A percentile compares a stretch with the other conserved stretches of the same genome.
Conservation (phyloP, 2,113 vertebrate genomes). For the Bos indicus region DNA sequence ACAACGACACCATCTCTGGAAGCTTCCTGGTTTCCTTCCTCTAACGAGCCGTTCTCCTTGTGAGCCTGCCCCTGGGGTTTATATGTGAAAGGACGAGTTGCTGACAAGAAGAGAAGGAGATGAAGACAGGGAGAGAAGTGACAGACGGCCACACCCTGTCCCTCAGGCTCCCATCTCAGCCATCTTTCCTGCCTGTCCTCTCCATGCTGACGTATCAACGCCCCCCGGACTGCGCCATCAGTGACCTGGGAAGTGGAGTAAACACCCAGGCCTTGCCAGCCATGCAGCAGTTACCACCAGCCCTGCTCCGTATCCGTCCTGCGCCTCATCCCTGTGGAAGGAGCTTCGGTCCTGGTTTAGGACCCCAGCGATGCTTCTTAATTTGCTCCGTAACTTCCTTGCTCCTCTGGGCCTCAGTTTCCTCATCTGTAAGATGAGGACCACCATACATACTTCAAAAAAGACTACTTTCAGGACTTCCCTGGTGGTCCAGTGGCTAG, state of each 20-base stretch:
- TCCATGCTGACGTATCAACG: not conserved
- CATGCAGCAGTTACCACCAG: fast-evolving
- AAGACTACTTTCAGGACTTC: not conserved
- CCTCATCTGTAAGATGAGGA: not conserved
- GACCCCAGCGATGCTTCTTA: not conserved
- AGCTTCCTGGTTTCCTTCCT: not conserved
- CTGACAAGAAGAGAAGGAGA: not conserved
- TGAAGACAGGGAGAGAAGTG: not conserved
- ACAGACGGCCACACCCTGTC: not conserved
- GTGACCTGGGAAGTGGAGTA: not conserved
- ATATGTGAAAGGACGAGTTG: not conserved
- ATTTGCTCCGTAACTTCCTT: not conserved
- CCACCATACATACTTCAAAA: not conserved
- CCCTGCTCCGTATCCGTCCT: not conserved
- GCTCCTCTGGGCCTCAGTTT: not conserved
- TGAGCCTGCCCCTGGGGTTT: not conserved
- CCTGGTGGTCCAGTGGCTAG: not conserved
- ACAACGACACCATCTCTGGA: not conserved
- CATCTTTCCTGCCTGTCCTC: not conserved
- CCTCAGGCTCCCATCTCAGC: not conserved
- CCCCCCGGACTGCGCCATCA: not conserved
- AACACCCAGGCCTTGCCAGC: not conserved
- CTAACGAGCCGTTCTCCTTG: not conserved
- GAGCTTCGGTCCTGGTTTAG: not conserved
- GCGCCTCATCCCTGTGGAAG: not conserved